Evolutionary conservation across 35 echinoderm and acorn worm genomes (phyloP), one percentile per base, ranked within the genome.

Genomic region (Heliocidaris erythrogramma): DNA sequence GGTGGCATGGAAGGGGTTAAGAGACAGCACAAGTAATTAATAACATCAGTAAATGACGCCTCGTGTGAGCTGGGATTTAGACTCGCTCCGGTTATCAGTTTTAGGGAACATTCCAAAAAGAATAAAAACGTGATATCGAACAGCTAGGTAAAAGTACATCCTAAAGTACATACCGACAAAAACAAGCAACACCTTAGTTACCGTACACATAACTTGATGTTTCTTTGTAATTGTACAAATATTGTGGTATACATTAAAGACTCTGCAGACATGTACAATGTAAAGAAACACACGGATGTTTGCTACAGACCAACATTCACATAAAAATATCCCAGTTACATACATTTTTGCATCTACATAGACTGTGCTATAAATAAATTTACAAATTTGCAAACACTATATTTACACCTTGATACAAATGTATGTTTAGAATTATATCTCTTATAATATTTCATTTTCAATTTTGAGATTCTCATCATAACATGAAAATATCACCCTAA

Each of bases 371-470:
- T 78, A 78, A 78, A 78, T 78, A 78, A 69, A 27, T 78, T 71
- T 78, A 78, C 65, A 78, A 78, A n/a, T 78, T 78, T 78, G 65
- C 27, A 78, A 78, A 78, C 65, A 78, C 65, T 78, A 78, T 78
- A 78, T 78, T 17, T 78, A 78, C 65, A 78, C 18, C 65, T 78
- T 78, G 65, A 78, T 78, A 78, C 65, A 78, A 78, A 78, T 18
- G 21, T 78, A 78, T 78, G 27, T 78, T 78, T 78, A 78, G 65
- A 78, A 78, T 78, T 78, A 78, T 78, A 78, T 78, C 65, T 78
- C 65, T 78, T 78, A 78, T 78, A 78, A 78, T 78, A 78, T 78
- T 78, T 78, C 65, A 78, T 78, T 78, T 78, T 78, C 65, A 78
- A 17, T 78, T 78, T 69, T 21, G n/a, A 78, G 65, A 78, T 78